A percentile compares a stretch with the other conserved stretches of the same genome.
phyloP scores from a whole-genome alignment of 2,888 invertebrate species.

The Thymelicus acteon region DNA sequence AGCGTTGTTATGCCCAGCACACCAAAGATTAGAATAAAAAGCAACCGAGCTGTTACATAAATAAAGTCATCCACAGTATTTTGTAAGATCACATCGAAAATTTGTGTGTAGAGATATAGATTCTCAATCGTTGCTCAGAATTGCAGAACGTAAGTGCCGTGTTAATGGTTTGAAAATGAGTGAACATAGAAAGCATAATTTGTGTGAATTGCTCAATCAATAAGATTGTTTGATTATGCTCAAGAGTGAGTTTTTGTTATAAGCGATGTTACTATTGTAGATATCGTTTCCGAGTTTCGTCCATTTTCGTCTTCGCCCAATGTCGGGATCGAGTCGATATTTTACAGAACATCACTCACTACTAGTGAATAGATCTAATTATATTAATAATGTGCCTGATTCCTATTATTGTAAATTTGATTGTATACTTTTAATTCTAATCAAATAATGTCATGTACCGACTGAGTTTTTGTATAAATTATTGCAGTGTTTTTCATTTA shows the following conservation, averaged over 20 bases:
- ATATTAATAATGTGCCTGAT: slow-evolving; percentile 80
- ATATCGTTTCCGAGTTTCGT: slow-evolving; percentile 60
- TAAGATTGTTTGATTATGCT: slow-evolving; percentile 76
- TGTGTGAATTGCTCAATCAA: slow-evolving; percentile 75
- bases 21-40: slow-evolving; percentile 82
- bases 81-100: slow-evolving; percentile 52
- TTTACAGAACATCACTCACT: slow-evolving; percentile 66
- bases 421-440: slow-evolving; percentile 79
- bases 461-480: slow-evolving; percentile 82
- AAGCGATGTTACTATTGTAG: slow-evolving; percentile 62
- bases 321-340: slow-evolving; percentile 52
- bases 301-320: slow-evolving; percentile 52
- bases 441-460: slow-evolving; percentile 81
- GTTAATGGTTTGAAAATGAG: slow-evolving; percentile 26
- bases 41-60: slow-evolving; percentile 56
- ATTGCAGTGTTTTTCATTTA: slow-evolving; percentile 81
- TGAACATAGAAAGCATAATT: slow-evolving; percentile 44
- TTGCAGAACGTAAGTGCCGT: slow-evolving; percentile 41
- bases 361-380: slow-evolving; percentile 67
- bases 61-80: slow-evolving; percentile 36
- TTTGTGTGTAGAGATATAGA: slow-evolving; percentile 63
- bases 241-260: slow-evolving; percentile 75
- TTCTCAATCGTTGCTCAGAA: slow-evolving; percentile 65
- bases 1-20: slow-evolving; percentile 73
- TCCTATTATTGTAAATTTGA: slow-evolving; percentile 83